A percentile compares a stretch with the other conserved stretches of the same genome.
Evolutionary conservation across 1,140 invertebrate species (phyloP).

Genomic region (Cataglyphis hispanica): DNA sequence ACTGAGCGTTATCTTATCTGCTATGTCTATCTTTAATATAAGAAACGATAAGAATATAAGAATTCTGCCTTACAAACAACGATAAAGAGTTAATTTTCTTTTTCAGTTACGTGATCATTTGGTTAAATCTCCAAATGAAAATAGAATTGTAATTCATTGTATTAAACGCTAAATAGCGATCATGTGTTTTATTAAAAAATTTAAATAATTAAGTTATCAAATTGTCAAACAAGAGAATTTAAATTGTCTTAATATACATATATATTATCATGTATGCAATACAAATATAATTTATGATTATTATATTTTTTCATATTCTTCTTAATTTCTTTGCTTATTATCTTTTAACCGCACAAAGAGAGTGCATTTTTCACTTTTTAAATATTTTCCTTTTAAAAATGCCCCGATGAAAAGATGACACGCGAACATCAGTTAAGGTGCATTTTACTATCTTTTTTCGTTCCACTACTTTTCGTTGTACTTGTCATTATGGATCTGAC

Average conservation of each 20-base stretch:
- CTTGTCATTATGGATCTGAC: conserved; percentile 42
- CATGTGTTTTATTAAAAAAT: too few relatives aligned
- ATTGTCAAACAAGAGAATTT: too few relatives aligned
- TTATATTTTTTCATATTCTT: not conserved
- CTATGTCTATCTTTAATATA: not conserved
- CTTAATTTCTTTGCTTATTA: not conserved
- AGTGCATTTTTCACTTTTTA: not conserved
- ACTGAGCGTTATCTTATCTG: not conserved
- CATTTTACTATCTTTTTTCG: conserved; percentile 37
- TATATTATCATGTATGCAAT: too few relatives aligned
- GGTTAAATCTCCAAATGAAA: not conserved
- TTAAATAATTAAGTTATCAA: not conserved
- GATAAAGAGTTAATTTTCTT: not conserved
- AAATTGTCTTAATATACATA: too few relatives aligned
- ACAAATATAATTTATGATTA: too few relatives aligned
- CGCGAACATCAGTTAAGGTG: conserved; percentile 27
- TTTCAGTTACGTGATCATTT: conserved; percentile 20
- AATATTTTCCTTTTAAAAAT: not conserved
- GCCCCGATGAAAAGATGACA: conserved; percentile 17
- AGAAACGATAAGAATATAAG: not conserved
- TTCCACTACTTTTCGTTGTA: conserved; percentile 30
- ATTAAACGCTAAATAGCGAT: not conserved
- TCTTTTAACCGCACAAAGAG: not conserved
- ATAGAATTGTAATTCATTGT: not conserved
- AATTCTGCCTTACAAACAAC: not conserved